Evolutionary conservation across 2,888 invertebrate genomes (phyloP).

Genomic region (Trachelus stipa): DNA sequence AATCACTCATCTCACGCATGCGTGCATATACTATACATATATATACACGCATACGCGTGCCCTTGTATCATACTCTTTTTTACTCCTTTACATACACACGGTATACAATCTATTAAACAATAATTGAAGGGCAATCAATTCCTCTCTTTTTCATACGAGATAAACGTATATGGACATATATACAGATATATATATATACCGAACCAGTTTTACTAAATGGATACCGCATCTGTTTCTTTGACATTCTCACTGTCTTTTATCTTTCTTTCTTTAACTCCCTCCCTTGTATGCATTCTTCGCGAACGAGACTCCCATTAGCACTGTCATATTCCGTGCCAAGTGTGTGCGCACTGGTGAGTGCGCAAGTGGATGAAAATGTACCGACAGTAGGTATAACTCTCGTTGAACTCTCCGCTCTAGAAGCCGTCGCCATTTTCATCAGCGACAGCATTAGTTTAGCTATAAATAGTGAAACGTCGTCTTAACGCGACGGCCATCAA

Average conservation of each 20-base stretch:
- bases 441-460: neutral
- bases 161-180: neutral
- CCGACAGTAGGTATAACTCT: neutral
- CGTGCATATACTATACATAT: neutral
- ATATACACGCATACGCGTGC: neutral
- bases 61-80: neutral
- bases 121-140: neutral
- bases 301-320: neutral
- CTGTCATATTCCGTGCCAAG: neutral
- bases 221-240: neutral
- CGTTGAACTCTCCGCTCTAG: neutral
- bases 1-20: slow-evolving; percentile 2
- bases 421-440: neutral
- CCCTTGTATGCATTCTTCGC: neutral
- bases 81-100: slow-evolving; percentile 24
- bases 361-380: neutral
- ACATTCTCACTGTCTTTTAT: neutral
- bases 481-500: neutral
- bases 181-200: neutral
- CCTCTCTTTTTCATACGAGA: neutral
- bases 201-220: neutral
- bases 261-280: neutral
- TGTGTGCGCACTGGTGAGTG: neutral
- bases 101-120: slow-evolving; percentile 39
- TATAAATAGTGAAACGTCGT: neutral